Conservation (phyloP, 2,888 invertebrate genomes). For the Andrena flavipes region DNA sequence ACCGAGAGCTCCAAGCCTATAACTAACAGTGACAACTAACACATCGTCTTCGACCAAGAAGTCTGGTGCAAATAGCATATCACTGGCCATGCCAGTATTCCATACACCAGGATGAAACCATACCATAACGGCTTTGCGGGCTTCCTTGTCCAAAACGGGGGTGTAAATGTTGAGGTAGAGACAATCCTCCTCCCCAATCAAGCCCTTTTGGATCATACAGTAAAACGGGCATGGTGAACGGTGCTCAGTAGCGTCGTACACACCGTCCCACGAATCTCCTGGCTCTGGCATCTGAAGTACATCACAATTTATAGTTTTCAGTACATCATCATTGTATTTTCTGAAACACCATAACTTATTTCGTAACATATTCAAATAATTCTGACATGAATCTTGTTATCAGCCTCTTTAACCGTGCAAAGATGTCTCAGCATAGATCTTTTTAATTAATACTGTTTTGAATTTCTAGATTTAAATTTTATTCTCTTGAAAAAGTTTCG, state of each 20-base stretch:
- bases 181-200: conserved; percentile 80
- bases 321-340: not conserved
- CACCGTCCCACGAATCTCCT: conserved; percentile 78
- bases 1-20: conserved; percentile 78
- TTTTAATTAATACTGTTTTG: no score
- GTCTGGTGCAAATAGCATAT: conserved; percentile 76
- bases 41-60: conserved; percentile 80
- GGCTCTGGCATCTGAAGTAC: conserved; percentile 69
- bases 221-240: conserved; percentile 76
- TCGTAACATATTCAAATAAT: no score
- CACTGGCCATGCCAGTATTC: conserved; percentile 73
- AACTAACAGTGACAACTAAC: conserved; percentile 79
- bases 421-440: no score
- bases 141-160: conserved; percentile 74
- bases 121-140: conserved; percentile 78
- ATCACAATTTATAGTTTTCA: not conserved
- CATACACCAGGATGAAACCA: conserved; percentile 77
- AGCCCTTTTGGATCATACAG: conserved; percentile 73
- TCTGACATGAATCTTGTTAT: no score
- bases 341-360: no score
- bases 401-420: no score
- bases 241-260: conserved; percentile 78
- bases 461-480: no score
- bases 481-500: no score
- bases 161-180: conserved; percentile 80